Conservation (phyloP, 1,140 invertebrate genomes). For the Brachionus manjavacas region DNA sequence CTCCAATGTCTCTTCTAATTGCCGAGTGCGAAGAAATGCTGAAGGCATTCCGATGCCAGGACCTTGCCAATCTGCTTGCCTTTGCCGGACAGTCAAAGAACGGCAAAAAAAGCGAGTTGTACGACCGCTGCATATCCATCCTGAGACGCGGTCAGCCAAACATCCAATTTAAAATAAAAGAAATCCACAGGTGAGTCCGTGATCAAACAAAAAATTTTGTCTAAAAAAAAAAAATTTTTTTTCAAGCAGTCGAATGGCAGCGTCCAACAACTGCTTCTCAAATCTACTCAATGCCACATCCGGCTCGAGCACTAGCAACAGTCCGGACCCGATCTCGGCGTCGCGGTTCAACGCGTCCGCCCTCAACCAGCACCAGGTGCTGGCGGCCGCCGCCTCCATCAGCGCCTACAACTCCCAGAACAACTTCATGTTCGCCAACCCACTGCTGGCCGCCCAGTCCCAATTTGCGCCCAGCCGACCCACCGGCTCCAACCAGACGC, state of each 20-base stretch:
- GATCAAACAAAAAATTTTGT: too few species aligned
- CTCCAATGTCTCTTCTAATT: not conserved
- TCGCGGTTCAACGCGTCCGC: not conserved
- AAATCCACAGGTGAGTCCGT: not conserved
- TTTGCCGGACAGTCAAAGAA: constrained; percentile 39
- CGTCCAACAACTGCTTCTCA: not conserved
- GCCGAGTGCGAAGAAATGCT: constrained; percentile 38
- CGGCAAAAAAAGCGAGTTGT: constrained; percentile 22
- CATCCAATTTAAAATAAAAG: constrained; percentile 35
- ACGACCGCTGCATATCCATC: constrained; percentile 29
- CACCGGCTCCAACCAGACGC: not conserved
- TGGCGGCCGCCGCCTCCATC: not conserved
- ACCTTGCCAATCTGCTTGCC: not conserved
- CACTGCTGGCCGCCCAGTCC: not conserved
- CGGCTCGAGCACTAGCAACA: not conserved
- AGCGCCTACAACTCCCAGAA: not conserved
- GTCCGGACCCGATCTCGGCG: not conserved
- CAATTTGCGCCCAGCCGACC: not conserved
- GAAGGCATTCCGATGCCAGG: constrained; percentile 26
- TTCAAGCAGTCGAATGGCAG: not conserved
- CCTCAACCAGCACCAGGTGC: not conserved
- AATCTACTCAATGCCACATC: not conserved
- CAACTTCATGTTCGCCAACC: not conserved
- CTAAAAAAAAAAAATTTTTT: not conserved
- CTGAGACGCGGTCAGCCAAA: constrained; percentile 19